These are phyloP conservation scores for Palythoa heliodiscus DNA, from an alignment of 92 coral and sea anemone genomes.

Conservation along the genomic window DNA sequence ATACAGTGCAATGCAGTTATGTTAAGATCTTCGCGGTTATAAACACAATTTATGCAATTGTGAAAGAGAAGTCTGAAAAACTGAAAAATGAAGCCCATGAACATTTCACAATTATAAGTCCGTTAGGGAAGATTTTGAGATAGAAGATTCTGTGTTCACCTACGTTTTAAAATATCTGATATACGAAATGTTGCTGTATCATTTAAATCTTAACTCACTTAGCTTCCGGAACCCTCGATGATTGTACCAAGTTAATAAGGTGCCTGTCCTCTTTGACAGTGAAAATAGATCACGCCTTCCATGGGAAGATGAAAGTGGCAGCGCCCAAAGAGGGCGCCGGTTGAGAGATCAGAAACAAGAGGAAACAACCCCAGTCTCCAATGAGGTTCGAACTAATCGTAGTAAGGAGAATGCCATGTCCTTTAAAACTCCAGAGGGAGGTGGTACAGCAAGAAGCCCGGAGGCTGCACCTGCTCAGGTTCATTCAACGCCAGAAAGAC, in stretches of 20 bases:
- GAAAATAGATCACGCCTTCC: conserved; percentile 48
- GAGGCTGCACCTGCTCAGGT: not conserved
- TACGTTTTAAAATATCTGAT: no score
- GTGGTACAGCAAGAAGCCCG: not conserved
- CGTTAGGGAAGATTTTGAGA: no score
- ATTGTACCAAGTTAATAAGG: not conserved
- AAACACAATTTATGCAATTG: no score
- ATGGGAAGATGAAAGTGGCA: conserved; percentile 65
- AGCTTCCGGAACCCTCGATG: not conserved
- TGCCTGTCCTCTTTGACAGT: not conserved
- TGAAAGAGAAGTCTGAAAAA: no score
- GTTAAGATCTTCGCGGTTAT: no score
- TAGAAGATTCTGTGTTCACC: no score
- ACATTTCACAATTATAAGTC: no score
- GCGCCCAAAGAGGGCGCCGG: conserved; percentile 74
- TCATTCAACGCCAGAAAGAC: conserved; percentile 11
- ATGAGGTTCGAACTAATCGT: conserved; percentile 4
- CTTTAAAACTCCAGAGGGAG: not conserved
- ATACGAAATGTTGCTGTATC: no score
- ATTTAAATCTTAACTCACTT: no score
- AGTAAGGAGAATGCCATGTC: not conserved
- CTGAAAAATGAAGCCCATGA: no score
- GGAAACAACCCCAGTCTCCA: not conserved
- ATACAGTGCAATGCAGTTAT: no score
- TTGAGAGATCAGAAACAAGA: conserved; percentile 61